Evolutionary conservation across 2,888 invertebrate genomes (phyloP).

Genomic region (Synergus umbraculus): DNA sequence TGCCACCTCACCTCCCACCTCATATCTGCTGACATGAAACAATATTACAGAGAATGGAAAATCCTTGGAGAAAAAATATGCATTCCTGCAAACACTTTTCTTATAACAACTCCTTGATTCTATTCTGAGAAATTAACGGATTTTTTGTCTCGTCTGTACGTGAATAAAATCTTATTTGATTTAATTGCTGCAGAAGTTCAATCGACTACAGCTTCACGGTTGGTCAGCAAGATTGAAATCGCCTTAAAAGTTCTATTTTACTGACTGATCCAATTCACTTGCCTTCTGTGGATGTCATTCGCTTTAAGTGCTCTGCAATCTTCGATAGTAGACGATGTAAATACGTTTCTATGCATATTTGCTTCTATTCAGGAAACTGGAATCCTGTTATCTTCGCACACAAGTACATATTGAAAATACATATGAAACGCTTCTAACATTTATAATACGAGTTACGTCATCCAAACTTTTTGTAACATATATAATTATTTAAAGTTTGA

Average conservation of each 20-base stretch:
- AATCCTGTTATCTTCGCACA: neutral
- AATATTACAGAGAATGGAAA: neutral
- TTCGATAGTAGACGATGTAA: constrained; percentile 7
- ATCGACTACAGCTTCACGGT: constrained; percentile 16
- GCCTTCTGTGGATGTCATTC: constrained; percentile 12
- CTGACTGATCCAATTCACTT: constrained; percentile 45
- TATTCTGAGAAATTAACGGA: too few species aligned
- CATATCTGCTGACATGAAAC: neutral
- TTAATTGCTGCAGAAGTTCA: neutral
- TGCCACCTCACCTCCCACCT: neutral
- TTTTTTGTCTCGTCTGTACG: neutral
- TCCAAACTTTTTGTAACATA: neutral
- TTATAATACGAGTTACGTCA: neutral
- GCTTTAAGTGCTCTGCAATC: constrained; percentile 3
- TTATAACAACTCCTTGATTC: too few species aligned
- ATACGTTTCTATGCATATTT: constrained; percentile 7
- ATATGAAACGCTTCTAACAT: neutral
- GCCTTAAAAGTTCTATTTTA: constrained; percentile 60
- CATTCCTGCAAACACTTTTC: too few species aligned
- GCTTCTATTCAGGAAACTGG: neutral
- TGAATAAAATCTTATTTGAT: neutral
- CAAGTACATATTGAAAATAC: neutral
- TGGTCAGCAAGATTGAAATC: constrained; percentile 53
- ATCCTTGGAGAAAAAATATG: neutral
- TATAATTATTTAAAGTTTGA: too few species aligned